Base-by-base conservation (phyloP, 2,888 invertebrate genomes). In the Ophion obscuratus region DNA sequence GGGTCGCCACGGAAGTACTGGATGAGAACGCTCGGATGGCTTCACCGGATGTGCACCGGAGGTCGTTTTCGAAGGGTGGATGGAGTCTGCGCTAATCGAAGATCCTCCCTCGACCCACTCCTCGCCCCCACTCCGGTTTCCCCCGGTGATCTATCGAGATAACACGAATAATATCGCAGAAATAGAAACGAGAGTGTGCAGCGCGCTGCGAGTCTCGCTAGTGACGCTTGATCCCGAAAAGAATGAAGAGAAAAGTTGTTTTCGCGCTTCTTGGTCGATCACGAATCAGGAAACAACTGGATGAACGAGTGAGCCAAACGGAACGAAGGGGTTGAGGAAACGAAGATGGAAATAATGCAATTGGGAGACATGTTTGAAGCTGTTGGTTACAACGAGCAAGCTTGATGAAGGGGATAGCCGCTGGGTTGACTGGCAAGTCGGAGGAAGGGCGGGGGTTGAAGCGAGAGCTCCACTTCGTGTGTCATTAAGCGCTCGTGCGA, bases 1-100 rank as follows among this genome's bases (percentile, higher is more conserved):
- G 79, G 62, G 75, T 40, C 57, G 27, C 47, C 76, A 53, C 81
- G 86, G 83, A 86, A 83, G 81, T 78, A 40, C 53, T 66, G 73
- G 61, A 70, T 76, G 84, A 75, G 81, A 81, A 81, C 86, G 86
- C 83, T 78, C 75, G 86, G 75, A 84, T 84, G 86, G 77, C 78
- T 75, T 77, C 67, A 20, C 81, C 86, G 86, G 84, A 86, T 84
- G 84, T 81, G 64, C 81, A 68, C 84, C 84, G 86, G 86, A 86
- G 86, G 84, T 84, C 81, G 86, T 84, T 81, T 66, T 20, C 64
- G 76, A 24, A 53, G 53, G 53, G 14, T 53, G 53, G 53, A 53
- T 59, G 77, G 79, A 20, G 61, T 67, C 77, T 78, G 64, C 61
- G 78, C 81, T 84, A 86, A 84, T 86, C 86, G 81, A 84, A 67